phyloP scores from a whole-genome alignment of 2,888 invertebrate species.

The Ochropleura leucogaster region DNA sequence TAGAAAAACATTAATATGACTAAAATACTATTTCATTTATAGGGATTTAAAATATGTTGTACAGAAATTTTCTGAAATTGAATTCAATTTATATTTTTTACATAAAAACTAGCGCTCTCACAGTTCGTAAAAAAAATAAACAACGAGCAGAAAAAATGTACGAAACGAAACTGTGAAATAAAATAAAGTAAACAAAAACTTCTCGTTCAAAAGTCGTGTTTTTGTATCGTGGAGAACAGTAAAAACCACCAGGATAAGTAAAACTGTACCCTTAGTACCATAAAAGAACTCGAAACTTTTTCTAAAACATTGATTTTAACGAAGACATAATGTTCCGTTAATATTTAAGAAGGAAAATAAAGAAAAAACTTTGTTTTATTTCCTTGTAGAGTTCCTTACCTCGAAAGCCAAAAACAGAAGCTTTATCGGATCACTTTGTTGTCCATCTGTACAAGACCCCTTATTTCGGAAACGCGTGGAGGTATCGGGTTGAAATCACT shows the following conservation, averaged over 20 bases:
- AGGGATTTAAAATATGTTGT: not conserved
- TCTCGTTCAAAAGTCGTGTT: slow-evolving; percentile 15
- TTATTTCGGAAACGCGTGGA: too few relatives aligned
- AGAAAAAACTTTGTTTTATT: slow-evolving; percentile 6
- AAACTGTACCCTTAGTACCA: slow-evolving; percentile 39
- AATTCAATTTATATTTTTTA: slow-evolving; percentile 16
- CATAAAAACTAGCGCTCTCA: not conserved
- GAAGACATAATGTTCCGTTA: slow-evolving; percentile 27
- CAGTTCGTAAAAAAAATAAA: not conserved
- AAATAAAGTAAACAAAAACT: slow-evolving; percentile 22
- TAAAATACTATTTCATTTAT: not conserved
- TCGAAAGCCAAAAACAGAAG: too few relatives aligned
- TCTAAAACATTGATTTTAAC: slow-evolving; percentile 30
- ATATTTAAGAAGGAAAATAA: slow-evolving; percentile 4
- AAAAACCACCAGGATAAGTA: slow-evolving; percentile 7
- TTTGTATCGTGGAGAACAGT: slow-evolving; percentile 24
- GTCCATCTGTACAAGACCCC: too few relatives aligned
- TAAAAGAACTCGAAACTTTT: slow-evolving; percentile 28
- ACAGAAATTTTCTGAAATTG: slow-evolving; percentile 5
- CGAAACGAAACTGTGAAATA: slow-evolving; percentile 25
- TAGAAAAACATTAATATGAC: too few relatives aligned
- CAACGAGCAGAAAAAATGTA: not conserved
- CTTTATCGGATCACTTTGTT: too few relatives aligned
- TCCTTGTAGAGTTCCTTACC: slow-evolving; percentile 1
- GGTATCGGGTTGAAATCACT: too few relatives aligned